Evolutionary conservation across 2,797 vertebrate species (phyloP), one percentile per base, ranked within the genome.

Genomic region (Danio choprae): DNA sequence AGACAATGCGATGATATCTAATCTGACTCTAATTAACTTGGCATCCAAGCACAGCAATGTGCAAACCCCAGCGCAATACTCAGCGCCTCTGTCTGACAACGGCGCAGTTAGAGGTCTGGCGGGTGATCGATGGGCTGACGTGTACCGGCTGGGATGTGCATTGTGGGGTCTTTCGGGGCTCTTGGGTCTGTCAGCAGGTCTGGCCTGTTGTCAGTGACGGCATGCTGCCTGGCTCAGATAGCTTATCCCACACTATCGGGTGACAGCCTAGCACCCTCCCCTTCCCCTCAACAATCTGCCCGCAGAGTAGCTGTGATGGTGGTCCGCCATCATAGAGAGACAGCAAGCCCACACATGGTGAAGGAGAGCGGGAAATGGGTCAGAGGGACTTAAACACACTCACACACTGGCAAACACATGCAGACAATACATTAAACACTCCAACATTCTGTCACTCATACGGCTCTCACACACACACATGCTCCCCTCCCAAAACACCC

Each of bases 201-300:
- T 81, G 81, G 84, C 86, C 87, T 84, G 18, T 86, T 89, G 83
- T 84, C 77, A 87, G 88, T 87, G 84, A 86, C 78, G 80, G 60
- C 87, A 86, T 79, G 71, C 86, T 85, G 90, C 86, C 86, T 88
- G 89, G 87, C 83, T 74, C 83, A 86, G 88, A 91, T 89, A 92
- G 87, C 88, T 86, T 89, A 92, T 91, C 90, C 88, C 60, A 71
- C 83, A 38, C 88, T 90, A 92, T 92, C 91, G 56, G 85, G 87
- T 93, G 86, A 91, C 90, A 88, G 82, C 77, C 48, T 56, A 79
- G 41, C 67, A 80, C 74, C 46, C 74, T 18, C 67, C 68, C 73
- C 81, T 74, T 68, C 44, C 53, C 74, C n/a, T 46, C 65, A 48
- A 82, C 87, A 90, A 89, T 92, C 88, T 91, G 92, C 86, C 82